Percentiles rank a stretch among this genome's conserved stretches.
phyloP scores from a whole-genome alignment of 2,113 vertebrate species.

The Scomber scombrus region DNA sequence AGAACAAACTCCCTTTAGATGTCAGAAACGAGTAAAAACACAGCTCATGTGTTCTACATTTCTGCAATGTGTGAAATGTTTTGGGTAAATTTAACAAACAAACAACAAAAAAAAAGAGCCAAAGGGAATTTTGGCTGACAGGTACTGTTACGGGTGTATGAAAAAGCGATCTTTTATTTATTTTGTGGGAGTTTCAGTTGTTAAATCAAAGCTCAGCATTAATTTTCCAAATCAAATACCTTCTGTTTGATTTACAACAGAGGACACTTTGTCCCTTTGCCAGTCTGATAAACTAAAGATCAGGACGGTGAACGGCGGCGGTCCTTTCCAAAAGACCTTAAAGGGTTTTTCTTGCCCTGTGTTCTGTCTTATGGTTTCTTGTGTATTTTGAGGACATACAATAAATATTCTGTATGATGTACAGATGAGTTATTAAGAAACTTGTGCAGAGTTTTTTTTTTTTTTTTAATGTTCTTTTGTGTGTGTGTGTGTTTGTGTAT shows the following conservation, averaged over 20 bases:
- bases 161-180: constrained; percentile 68
- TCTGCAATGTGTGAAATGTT: constrained; percentile 17
- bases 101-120: background rate
- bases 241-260: constrained; percentile 26
- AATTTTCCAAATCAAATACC: constrained; percentile 16
- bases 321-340: constrained; percentile 44
- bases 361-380: constrained; percentile 66
- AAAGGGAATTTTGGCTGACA: constrained; percentile 7
- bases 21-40: background rate
- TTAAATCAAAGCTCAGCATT: constrained; percentile 50
- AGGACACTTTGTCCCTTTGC: constrained; percentile 4
- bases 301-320: background rate
- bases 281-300: constrained; percentile 26
- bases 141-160: constrained; percentile 41
- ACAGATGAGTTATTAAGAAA: constrained; percentile 47
- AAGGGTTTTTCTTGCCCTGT: constrained; percentile 49
- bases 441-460: constrained; percentile 55
- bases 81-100: background rate
- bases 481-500: too few species aligned
- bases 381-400: constrained; percentile 71
- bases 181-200: constrained; percentile 65
- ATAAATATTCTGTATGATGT: constrained; percentile 78
- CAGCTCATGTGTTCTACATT: constrained; percentile 7
- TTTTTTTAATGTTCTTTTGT: background rate
- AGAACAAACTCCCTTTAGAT: background rate